Percentiles rank a stretch among this genome's conserved stretches.
phyloP scores from a whole-genome alignment of 2,888 invertebrate species.

The Teleogryllus oceanicus region DNA sequence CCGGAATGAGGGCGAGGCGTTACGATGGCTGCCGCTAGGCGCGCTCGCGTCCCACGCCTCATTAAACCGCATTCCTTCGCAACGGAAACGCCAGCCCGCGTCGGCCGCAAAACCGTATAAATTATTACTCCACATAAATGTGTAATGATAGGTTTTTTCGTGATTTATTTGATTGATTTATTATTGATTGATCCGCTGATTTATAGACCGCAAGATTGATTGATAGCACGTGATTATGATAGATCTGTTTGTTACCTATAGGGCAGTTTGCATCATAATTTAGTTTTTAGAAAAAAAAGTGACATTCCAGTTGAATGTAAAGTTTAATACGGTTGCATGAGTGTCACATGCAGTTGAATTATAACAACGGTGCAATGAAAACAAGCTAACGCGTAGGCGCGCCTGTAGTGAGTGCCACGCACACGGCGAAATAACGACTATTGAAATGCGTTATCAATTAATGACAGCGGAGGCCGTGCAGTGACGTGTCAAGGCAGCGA shows the following conservation, averaged over 20 bases:
- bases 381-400: background rate
- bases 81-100: background rate
- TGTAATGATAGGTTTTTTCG: constrained; percentile 10
- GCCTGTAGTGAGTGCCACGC: background rate
- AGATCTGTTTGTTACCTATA: constrained; percentile 18
- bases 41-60: background rate
- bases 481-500: too few species aligned
- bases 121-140: constrained; percentile 18
- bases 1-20: background rate
- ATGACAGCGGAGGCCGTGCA: too few species aligned
- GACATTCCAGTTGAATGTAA: constrained; percentile 18
- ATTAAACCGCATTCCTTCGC: constrained; percentile 4
- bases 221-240: constrained; percentile 18
- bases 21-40: background rate
- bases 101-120: constrained; percentile 6
- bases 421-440: too few species aligned
- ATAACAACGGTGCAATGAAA: background rate
- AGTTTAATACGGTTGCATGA: constrained; percentile 9
- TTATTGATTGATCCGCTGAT: constrained; percentile 18
- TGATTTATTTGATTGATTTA: constrained; percentile 18
- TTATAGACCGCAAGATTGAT: constrained; percentile 18
- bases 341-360: constrained; percentile 7
- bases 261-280: constrained; percentile 8
- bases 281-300: background rate
- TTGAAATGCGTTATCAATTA: too few species aligned